Evolutionary conservation across 2,888 invertebrate species (phyloP).

Genomic region (Himalopsyche tibetana): DNA sequence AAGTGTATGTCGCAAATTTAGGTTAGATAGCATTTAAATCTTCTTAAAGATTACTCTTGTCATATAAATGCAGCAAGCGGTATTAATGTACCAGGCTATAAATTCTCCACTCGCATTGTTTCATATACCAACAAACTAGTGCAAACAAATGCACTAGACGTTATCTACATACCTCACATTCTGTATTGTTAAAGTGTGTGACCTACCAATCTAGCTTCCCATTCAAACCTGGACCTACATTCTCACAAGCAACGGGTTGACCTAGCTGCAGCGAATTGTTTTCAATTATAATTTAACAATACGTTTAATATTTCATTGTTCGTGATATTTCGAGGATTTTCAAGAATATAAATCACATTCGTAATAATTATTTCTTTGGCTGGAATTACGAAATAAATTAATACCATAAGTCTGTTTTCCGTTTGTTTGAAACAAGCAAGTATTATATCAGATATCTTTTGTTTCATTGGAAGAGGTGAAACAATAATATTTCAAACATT

Average conservation of each 20-base stretch:
- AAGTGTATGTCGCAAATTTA: background rate
- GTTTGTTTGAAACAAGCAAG: no score
- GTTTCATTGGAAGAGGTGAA: no score
- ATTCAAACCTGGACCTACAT: constrained; percentile 1
- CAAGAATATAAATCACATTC: no score
- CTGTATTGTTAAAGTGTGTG: background rate
- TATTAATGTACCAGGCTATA: background rate
- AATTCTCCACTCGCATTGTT: constrained; percentile 11
- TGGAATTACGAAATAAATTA: no score
- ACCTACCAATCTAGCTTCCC: constrained; percentile 13
- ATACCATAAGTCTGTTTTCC: no score
- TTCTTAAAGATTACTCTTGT: background rate
- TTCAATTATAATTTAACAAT: constrained; percentile 6
- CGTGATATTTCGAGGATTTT: background rate
- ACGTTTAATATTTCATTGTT: background rate
- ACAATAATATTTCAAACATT: no score
- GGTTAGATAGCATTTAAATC: background rate
- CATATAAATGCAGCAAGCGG: constrained; percentile 16
- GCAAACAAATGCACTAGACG: background rate
- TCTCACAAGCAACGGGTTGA: constrained; percentile 15
- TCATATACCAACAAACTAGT: background rate
- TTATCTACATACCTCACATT: background rate
- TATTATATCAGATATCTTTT: no score
- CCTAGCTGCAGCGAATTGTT: constrained; percentile 1
- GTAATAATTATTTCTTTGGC: no score